Evolutionary conservation across 1,140 invertebrate genomes (phyloP).

Genomic region (Drosophila erecta): DNA sequence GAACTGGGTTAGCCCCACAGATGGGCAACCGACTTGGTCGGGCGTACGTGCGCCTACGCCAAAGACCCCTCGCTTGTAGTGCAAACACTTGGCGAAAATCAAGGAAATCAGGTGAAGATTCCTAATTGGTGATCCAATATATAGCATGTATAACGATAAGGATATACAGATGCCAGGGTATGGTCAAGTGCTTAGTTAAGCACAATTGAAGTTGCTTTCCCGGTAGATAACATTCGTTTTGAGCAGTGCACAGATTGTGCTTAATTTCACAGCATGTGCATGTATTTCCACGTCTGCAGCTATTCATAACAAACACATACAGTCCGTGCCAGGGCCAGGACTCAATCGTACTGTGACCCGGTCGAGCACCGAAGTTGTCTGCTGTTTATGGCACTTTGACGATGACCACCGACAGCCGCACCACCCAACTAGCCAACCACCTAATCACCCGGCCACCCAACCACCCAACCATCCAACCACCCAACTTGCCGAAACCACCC

Average conservation of each 20-base stretch:
- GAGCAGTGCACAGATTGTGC: slow-evolving; percentile 13
- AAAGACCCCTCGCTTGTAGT: slow-evolving; percentile 18
- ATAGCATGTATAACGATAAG: too few relatives aligned
- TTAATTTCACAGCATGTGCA: slow-evolving; percentile 45
- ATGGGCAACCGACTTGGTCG: slow-evolving; percentile 45
- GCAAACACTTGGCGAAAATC: slow-evolving; percentile 1
- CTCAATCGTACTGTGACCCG: slow-evolving; percentile 34
- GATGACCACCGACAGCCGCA: slow-evolving; percentile 17
- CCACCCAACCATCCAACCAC: neutral
- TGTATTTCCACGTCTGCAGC: slow-evolving; percentile 57
- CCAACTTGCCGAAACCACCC: neutral
- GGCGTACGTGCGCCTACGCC: slow-evolving; percentile 47
- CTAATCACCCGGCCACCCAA: neutral
- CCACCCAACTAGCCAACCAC: neutral
- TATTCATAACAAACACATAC: slow-evolving; percentile 63
- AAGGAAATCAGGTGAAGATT: neutral
- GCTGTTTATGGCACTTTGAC: slow-evolving; percentile 55
- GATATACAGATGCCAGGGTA: too few relatives aligned
- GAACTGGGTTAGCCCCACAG: slow-evolving; percentile 59
- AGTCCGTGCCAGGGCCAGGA: slow-evolving; percentile 24
- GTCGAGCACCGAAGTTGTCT: slow-evolving; percentile 30
- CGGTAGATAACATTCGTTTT: neutral
- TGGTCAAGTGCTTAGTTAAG: neutral
- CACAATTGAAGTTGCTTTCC: neutral
- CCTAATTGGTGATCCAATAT: too few relatives aligned